Percentiles rank a stretch among this genome's conserved stretches.
Evolutionary conservation across 2,113 vertebrate genomes (phyloP).

Genomic region (Lonchura striata): DNA sequence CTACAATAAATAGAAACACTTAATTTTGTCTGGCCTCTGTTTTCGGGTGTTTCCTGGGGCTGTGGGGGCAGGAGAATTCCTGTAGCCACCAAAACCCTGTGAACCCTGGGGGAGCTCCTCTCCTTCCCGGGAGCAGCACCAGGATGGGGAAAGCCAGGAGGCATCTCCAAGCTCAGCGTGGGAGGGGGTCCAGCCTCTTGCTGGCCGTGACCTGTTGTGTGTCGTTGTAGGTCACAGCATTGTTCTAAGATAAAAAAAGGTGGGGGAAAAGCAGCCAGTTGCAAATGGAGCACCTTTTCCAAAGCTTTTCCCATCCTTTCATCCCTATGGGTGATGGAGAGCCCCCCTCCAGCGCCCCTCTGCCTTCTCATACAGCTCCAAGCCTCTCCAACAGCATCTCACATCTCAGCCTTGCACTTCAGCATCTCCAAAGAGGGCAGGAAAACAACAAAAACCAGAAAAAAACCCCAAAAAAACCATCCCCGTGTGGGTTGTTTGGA

Average conservation of each 20-base stretch:
- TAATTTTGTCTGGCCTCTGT: neutral
- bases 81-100: neutral
- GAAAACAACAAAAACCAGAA: neutral
- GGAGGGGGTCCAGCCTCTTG: neutral
- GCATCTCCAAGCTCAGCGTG: rapidly evolving
- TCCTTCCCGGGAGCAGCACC: neutral
- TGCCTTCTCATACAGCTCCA: neutral
- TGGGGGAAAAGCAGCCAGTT: neutral
- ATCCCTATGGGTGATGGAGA: neutral
- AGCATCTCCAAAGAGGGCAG: neutral
- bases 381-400: neutral
- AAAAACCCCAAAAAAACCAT: neutral
- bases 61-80: neutral
- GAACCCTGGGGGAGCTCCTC: neutral
- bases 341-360: neutral
- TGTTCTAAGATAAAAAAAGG: rapidly evolving
- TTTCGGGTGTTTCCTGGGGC: neutral
- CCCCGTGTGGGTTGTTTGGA: constrained; percentile 44
- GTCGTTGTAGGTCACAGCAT: rapidly evolving
- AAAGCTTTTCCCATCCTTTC: neutral
- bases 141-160: neutral
- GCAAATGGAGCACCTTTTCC: neutral
- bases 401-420: neutral
- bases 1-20: neutral
- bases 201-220: neutral